These are phyloP conservation scores for Hybos culiciformis DNA, from an alignment of 2,888 invertebrate species.

Conservation along the genomic window DNA sequence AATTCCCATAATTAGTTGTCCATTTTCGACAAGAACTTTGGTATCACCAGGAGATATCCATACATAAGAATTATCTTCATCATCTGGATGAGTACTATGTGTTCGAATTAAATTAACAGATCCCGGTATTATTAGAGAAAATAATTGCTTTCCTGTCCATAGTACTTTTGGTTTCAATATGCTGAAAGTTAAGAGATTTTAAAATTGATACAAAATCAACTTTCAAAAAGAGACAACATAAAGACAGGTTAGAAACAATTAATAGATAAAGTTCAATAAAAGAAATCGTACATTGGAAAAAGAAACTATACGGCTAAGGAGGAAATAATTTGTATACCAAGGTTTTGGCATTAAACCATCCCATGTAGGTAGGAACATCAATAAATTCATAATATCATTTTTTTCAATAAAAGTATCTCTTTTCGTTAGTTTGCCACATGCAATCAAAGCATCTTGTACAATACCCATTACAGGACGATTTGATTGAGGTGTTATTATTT, in stretches of 20 bases:
- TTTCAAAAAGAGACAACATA: too few relatives aligned
- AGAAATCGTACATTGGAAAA: too few relatives aligned
- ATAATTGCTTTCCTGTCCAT: constrained; percentile 93
- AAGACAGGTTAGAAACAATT: too few relatives aligned
- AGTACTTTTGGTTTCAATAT: constrained; percentile 83
- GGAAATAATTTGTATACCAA: too few relatives aligned
- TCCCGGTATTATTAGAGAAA: constrained; percentile 82
- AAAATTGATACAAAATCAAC: too few relatives aligned
- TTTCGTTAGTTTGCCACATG: constrained; percentile 92
- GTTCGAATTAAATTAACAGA: constrained; percentile 92
- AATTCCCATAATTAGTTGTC: constrained; percentile 89
- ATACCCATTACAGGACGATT: constrained; percentile 91
- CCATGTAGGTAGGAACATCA: constrained; percentile 96
- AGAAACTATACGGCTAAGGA: too few relatives aligned
- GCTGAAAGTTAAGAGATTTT: too few relatives aligned
- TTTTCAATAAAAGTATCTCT: constrained; percentile 90
- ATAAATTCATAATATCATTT: constrained; percentile 92
- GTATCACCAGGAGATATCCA: constrained; percentile 98
- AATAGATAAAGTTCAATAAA: too few relatives aligned
- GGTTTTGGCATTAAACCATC: constrained; percentile 88
- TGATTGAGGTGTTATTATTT: constrained; percentile 52
- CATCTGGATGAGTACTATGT: constrained; percentile 95
- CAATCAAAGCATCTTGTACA: constrained; percentile 90
- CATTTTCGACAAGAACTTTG: constrained; percentile 84
- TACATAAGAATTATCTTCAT: constrained; percentile 63